Evolutionary conservation across 1,140 invertebrate genomes (phyloP), one percentile per base, ranked within the genome.

Genomic region (Choristoneura fumiferana): DNA sequence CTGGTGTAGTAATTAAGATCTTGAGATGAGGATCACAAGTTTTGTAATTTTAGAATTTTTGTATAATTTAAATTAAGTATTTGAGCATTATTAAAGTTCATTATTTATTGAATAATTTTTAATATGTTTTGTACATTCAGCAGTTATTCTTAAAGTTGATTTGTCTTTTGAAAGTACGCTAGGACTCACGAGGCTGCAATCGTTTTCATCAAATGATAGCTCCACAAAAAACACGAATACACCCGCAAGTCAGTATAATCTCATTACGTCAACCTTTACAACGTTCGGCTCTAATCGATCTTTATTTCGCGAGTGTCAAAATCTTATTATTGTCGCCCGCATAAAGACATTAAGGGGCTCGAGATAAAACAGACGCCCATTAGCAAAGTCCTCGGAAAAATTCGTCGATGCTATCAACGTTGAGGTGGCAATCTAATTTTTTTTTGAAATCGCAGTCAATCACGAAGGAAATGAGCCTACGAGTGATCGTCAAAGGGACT

Each of bases 281-380:
- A 14, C 18, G 12, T 49, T 49, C 13, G 40, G 22, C 18, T 13
- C 43, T 49, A 65, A 62, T 57, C 54, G 63, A 83, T 79, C 73
- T 61, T 53, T 63, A 71, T 65, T 72, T 84, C 75, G 80, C 84
- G 82, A 84, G 83, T 84, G 83, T 88, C 77, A 80, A 84, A 87
- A 85, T 84, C 81, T 81, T 81, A 81, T 86, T 86, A 86, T 74
- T 73, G 76, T 78, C 76, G 57, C 82, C 83, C 84, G 85, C 85
- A 86, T 85, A 83, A 88, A 71, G 65, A 84, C 80, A 86, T 86
- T 88, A 88, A 65, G 70, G 73, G 71, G 74, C 60, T 71, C 53
- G 84, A 87, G 82, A 88, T 87, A 88, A 87, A 87, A 84, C 86
- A 89, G 86, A 71, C 73, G 58, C 76, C 84, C 78, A 89, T 89